A percentile compares a stretch with the other conserved stretches of the same genome.
Evolutionary conservation across 2,113 vertebrate genomes (phyloP).

Genomic region (Ceyx cyanopectus): DNA sequence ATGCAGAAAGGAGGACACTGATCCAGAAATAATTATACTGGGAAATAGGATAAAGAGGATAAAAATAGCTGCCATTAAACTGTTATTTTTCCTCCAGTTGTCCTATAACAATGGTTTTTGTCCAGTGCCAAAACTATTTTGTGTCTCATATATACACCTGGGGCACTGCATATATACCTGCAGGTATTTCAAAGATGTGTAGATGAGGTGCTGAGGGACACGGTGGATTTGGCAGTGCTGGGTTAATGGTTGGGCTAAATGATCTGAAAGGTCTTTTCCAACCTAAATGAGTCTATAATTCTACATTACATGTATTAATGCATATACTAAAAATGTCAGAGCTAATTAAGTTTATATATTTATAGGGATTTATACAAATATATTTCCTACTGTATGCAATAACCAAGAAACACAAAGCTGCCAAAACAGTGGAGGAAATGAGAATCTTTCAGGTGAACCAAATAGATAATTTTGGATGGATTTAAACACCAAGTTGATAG

Average conservation of each 20-base stretch:
- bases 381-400: not conserved
- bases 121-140: not conserved
- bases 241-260: too few species aligned
- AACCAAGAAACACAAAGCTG: not conserved
- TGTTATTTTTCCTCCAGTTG: constrained; percentile 45
- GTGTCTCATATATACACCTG: not conserved
- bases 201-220: not conserved
- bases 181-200: not conserved
- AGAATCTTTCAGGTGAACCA: not conserved
- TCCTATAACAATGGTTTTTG: constrained; percentile 17
- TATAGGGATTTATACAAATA: not conserved
- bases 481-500: not conserved
- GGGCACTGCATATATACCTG: not conserved
- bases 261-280: not conserved
- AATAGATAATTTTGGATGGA: not conserved
- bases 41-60: constrained; percentile 65
- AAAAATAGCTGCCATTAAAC: constrained; percentile 65
- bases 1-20: constrained; percentile 57
- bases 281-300: not conserved
- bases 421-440: not conserved
- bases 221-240: not conserved
- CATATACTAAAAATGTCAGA: not conserved
- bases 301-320: not conserved
- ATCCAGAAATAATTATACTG: constrained; percentile 67
- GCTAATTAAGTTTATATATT: not conserved